phyloP scores from a whole-genome alignment of 2,797 vertebrate genomes.

The Danionella dracula region DNA sequence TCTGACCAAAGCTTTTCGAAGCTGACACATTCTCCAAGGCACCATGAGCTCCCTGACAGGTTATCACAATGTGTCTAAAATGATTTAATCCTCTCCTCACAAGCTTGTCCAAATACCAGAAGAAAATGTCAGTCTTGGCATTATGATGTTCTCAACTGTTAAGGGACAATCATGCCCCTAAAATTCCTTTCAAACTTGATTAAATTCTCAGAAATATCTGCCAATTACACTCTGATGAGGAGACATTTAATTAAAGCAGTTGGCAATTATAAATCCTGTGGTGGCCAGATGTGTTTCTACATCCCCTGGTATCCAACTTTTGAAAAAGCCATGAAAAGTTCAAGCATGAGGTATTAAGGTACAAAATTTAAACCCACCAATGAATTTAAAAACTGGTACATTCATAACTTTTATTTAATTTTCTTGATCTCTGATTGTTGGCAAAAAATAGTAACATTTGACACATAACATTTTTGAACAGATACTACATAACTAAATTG shows the following conservation, averaged over 20 bases:
- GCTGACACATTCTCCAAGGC: slow-evolving; percentile 34
- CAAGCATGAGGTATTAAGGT: background rate
- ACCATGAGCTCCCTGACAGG: slow-evolving; percentile 39
- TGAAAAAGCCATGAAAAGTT: background rate
- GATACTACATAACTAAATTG: too few species aligned
- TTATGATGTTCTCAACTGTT: slow-evolving; percentile 19
- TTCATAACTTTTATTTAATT: too few species aligned
- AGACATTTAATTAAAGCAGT: background rate
- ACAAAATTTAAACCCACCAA: too few species aligned
- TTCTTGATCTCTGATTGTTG: too few species aligned
- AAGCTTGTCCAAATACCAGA: slow-evolving; percentile 39
- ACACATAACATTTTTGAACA: too few species aligned
- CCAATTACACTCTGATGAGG: background rate
- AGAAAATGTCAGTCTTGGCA: slow-evolving; percentile 22
- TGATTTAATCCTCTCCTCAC: slow-evolving; percentile 38
- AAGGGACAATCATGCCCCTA: background rate
- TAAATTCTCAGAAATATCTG: background rate
- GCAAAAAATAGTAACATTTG: too few species aligned
- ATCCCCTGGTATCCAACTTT: background rate
- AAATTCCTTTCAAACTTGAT: slow-evolving; percentile 4
- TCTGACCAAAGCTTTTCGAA: slow-evolving; percentile 39
- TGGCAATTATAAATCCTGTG: background rate
- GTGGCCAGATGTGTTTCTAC: slow-evolving; percentile 1
- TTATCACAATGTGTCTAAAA: slow-evolving; percentile 50
- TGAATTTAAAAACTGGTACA: too few species aligned